These are phyloP conservation scores for Helostoma temminkii DNA, from an alignment of 2,797 vertebrate species.

Conservation along the genomic window DNA sequence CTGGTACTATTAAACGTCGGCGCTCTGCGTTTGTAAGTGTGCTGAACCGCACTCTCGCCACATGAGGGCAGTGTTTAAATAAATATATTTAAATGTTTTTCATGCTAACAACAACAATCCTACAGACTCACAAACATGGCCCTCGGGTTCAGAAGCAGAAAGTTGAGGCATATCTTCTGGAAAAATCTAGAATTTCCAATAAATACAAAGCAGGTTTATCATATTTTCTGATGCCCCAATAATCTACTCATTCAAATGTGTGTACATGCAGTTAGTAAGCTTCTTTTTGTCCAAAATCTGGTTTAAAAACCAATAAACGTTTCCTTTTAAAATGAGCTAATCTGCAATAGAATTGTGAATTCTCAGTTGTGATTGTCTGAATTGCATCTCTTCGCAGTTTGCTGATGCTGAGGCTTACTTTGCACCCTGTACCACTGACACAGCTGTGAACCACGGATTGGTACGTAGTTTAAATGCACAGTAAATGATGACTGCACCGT, in stretches of 20 bases:
- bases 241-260: background rate
- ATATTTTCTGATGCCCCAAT: background rate
- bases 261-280: background rate
- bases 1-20: slow-evolving; percentile 86
- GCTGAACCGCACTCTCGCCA: background rate
- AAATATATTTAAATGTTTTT: background rate
- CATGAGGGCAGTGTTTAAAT: slow-evolving; percentile 15
- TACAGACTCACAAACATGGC: background rate
- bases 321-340: background rate
- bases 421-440: slow-evolving; percentile 89
- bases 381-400: slow-evolving; percentile 83
- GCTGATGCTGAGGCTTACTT: slow-evolving; percentile 93
- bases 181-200: too few relatives aligned
- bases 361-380: slow-evolving; percentile 15
- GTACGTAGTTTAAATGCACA: slow-evolving; percentile 78
- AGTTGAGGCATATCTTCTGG: too few relatives aligned
- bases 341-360: background rate
- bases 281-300: background rate
- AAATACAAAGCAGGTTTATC: too few relatives aligned
- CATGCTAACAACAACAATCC: background rate
- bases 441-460: slow-evolving; percentile 88
- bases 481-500: background rate
- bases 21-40: slow-evolving; percentile 90
- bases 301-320: background rate
- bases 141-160: background rate